Evolutionary conservation across 2,113 vertebrate species (phyloP), one percentile per base, ranked within the genome.

Genomic region (Tragulus kanchil): DNA sequence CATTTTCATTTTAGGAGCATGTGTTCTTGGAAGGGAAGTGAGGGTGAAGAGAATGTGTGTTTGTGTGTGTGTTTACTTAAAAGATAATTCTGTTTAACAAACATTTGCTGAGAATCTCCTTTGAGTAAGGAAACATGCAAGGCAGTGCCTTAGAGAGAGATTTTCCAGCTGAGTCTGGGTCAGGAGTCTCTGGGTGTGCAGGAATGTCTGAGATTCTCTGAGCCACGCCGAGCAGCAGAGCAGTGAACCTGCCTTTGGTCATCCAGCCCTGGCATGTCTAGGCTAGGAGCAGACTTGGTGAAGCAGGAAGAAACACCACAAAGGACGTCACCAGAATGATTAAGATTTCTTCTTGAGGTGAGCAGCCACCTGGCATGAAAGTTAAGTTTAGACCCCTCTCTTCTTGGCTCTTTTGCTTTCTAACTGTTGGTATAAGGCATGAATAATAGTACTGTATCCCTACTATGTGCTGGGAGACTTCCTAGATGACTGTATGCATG

Each of bases 21-120:
- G 25, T 71, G 25, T 73, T 89, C n/a, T 21, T 82, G n/a, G 58
- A 83, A 94, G 26, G 36, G 52, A 90, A 69, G 50, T 73, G 59
- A 54, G 15, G 3, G 1, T 6, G 15, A 36, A 23, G 45, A 61
- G 69, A 31, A 48, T 36, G 11, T 69, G 5, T 83, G 62, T 50
- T 5, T 82, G 48, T 36, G 42, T 79, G 48, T 48, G 17, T 25
- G 28, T 67, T 54, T 81, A 75, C 45, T 31, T 82, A 71, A 54
- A 78, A 90, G 77, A 84, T 58, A 64, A 93, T 79, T 87, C 87
- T 25, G n/a, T 82, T 16, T 67, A 85, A 85, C 73, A 83, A 69
- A 79, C 14, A 36, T 23, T 69, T 91, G 52, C 58, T 82, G 83
- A 52, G 7, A 28, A 71, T 65, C 69, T 71, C 4, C 67, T 86